Conservation (phyloP, 2,888 invertebrate species). For the Uloborus plumipes region DNA sequence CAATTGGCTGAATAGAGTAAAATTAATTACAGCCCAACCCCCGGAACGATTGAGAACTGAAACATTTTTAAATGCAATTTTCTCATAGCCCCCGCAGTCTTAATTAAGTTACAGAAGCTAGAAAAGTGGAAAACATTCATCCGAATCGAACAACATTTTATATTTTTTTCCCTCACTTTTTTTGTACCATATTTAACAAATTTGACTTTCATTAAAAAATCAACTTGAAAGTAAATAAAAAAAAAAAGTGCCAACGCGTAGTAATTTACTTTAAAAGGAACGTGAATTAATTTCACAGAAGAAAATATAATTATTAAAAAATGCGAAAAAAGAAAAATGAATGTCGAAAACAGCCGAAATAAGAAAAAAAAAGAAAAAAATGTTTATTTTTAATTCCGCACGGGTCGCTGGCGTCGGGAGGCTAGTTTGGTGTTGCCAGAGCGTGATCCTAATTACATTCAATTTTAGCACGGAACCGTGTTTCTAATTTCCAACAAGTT, state of each 20-base stretch:
- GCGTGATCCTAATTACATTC: slow-evolving; percentile 55
- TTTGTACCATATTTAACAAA: slow-evolving; percentile 40
- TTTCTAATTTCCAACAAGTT: slow-evolving; percentile 58
- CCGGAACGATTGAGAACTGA: no score
- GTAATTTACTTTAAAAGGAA: slow-evolving; percentile 44
- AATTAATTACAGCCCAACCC: no score
- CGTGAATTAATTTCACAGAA: slow-evolving; percentile 52
- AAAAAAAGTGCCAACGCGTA: slow-evolving; percentile 24
- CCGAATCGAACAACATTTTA: slow-evolving; percentile 32
- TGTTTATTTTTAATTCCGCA: slow-evolving; percentile 52
- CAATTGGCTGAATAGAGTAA: no score
- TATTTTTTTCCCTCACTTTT: slow-evolving; percentile 27
- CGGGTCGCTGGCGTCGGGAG: slow-evolving; percentile 44
- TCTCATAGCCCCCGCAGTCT: no score
- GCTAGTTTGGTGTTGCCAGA: slow-evolving; percentile 48
- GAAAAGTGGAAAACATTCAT: slow-evolving; percentile 33
- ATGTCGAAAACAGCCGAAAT: slow-evolving; percentile 1
- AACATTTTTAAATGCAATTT: no score
- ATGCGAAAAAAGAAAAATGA: slow-evolving; percentile 2
- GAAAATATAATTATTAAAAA: neutral
- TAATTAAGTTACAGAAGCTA: slow-evolving; percentile 55
- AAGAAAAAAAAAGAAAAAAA: slow-evolving; percentile 20
- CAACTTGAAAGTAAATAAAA: no score
- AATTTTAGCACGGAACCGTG: slow-evolving; percentile 32
- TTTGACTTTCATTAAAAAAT: no score